These are phyloP conservation scores for Elaphurus davidianus DNA, from an alignment of 2,113 vertebrate species.

Conservation along the genomic window DNA sequence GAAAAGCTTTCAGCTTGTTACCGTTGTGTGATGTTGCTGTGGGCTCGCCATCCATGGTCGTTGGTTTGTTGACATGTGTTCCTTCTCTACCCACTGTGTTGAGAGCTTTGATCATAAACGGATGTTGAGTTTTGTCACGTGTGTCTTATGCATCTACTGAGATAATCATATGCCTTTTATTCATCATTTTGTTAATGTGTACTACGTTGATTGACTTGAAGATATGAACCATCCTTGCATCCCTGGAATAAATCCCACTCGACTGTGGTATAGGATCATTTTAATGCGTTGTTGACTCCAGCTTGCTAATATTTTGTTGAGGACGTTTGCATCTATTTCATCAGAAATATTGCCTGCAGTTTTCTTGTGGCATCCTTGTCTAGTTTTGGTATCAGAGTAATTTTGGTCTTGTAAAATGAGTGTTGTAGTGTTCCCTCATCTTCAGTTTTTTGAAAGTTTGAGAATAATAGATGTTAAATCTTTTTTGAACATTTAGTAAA, in stretches of 20 bases:
- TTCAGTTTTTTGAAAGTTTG: not conserved
- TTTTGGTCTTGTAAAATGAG: not conserved
- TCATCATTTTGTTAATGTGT: not conserved
- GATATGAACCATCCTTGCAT: not conserved
- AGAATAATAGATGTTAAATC: not conserved
- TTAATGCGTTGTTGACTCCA: not conserved
- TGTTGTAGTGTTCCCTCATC: not conserved
- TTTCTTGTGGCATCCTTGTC: not conserved
- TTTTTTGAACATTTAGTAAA: not conserved
- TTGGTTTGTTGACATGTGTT: too few species aligned
- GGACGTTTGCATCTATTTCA: not conserved
- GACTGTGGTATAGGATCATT: too few species aligned
- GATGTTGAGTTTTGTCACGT: not conserved
- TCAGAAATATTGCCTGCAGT: not conserved
- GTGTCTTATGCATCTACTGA: not conserved
- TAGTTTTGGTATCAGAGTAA: not conserved
- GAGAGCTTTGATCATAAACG: not conserved
- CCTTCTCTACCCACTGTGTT: not conserved
- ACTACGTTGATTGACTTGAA: not conserved
- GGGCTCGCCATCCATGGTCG: too few species aligned
- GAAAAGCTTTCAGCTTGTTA: not conserved
- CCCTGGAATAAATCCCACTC: not conserved
- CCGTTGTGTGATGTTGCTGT: too few species aligned
- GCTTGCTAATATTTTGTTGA: not conserved
- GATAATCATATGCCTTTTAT: not conserved